A percentile compares a stretch with the other conserved stretches of the same genome.
Conservation (phyloP, 2,888 invertebrate genomes). For the Drosophila villosipedis region DNA sequence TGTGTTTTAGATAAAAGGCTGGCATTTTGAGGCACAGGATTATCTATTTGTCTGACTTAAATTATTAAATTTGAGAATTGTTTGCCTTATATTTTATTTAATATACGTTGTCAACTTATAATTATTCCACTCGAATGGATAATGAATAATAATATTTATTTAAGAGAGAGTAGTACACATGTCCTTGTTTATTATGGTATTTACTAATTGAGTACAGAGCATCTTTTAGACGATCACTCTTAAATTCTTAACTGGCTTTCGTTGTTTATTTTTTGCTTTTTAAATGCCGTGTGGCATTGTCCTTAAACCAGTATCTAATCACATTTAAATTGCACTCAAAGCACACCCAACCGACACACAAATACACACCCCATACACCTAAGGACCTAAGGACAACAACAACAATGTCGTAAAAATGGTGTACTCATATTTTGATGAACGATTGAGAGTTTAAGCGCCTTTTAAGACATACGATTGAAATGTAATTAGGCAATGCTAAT, state of each 20-base stretch:
- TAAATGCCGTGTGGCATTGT: slow-evolving; percentile 26
- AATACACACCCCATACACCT: background rate
- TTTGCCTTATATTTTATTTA: too few species aligned
- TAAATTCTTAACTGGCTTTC: background rate
- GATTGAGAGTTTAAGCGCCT: slow-evolving; percentile 66
- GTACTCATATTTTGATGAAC: slow-evolving; percentile 51
- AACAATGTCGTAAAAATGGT: slow-evolving; percentile 1
- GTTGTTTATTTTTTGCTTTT: slow-evolving; percentile 9
- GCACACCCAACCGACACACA: slow-evolving; percentile 22
- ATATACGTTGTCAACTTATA: too few species aligned
- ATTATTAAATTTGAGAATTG: background rate
- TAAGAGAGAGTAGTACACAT: background rate
- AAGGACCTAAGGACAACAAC: background rate
- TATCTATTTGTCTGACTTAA: background rate
- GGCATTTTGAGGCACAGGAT: background rate
- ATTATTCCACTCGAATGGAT: too few species aligned
- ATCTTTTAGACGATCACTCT: background rate
- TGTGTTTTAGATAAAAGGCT: background rate
- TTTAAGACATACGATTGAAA: slow-evolving; percentile 78
- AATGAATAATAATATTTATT: background rate
- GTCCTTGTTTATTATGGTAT: too few species aligned
- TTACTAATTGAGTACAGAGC: background rate
- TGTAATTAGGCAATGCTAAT: slow-evolving; percentile 80
- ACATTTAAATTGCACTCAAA: slow-evolving; percentile 76
- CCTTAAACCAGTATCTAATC: slow-evolving; percentile 71